phyloP scores from a whole-genome alignment of 2,888 invertebrate genomes.

The Bombylius major region DNA sequence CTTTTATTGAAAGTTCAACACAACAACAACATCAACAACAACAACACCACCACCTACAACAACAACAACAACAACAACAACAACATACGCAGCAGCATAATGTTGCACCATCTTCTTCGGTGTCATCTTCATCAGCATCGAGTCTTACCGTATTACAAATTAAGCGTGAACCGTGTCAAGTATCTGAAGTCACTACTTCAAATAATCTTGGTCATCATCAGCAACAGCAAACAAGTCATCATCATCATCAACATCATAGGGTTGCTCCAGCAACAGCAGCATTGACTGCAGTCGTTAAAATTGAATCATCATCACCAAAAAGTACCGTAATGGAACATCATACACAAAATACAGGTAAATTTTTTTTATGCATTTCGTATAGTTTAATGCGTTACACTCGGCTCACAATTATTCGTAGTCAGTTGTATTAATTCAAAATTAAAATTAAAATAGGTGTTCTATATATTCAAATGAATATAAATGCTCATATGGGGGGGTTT shows the following conservation, averaged over 20 bases:
- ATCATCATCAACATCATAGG: conserved; percentile 13
- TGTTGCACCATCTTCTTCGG: conserved; percentile 6
- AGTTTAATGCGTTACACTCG: not conserved
- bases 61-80: conserved; percentile 4
- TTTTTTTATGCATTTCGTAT: not conserved
- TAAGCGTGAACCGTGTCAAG: conserved; percentile 37
- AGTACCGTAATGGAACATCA: conserved; percentile 28
- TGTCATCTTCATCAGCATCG: conserved; percentile 19
- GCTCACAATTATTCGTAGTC: no score
- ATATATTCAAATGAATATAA: no score
- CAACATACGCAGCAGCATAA: conserved; percentile 4
- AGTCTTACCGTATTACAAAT: conserved; percentile 33
- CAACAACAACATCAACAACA: conserved; percentile 1
- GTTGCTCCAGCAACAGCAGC: conserved; percentile 27
- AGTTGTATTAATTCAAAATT: no score
- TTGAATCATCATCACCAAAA: conserved; percentile 35
- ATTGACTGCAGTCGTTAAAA: conserved; percentile 32
- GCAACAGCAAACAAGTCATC: conserved; percentile 13
- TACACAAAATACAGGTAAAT: conserved; percentile 14
- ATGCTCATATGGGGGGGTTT: no score
- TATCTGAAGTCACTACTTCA: conserved; percentile 35
- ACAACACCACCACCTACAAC: not conserved
- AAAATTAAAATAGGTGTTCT: no score
- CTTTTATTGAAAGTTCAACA: not conserved
- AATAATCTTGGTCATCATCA: conserved; percentile 29